These are phyloP conservation scores for Bruchidius siliquastri DNA, from an alignment of 2,888 invertebrate species.

Conservation along the genomic window DNA sequence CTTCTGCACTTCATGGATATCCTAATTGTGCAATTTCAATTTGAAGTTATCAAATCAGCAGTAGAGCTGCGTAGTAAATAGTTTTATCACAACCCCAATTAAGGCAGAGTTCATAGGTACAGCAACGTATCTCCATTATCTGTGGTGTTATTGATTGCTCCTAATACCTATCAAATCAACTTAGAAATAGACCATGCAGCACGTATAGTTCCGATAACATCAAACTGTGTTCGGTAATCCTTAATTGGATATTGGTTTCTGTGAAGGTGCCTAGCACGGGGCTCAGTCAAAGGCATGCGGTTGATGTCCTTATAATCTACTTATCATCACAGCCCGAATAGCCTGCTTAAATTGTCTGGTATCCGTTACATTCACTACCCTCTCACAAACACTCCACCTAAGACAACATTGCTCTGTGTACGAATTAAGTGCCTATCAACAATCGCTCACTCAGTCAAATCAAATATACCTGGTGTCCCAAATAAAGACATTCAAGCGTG, in stretches of 20 bases:
- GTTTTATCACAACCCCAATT: too few species aligned
- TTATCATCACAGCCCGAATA: conserved; percentile 19
- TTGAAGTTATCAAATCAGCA: too few species aligned
- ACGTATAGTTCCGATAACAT: conserved; percentile 29
- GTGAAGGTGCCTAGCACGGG: conserved; percentile 30
- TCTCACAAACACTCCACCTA: not conserved
- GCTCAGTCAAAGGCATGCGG: conserved; percentile 23
- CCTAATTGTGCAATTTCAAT: too few species aligned
- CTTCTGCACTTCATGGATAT: too few species aligned
- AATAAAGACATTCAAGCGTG: not conserved
- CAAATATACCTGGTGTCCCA: not conserved
- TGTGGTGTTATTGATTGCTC: conserved; percentile 7
- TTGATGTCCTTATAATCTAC: conserved; percentile 21
- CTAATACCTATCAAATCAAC: conserved; percentile 9
- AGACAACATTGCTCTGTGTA: not conserved
- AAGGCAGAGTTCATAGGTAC: too few species aligned
- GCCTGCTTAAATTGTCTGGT: conserved; percentile 2
- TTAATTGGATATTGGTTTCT: conserved; percentile 34
- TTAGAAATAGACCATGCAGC: conserved; percentile 12
- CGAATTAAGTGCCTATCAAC: not conserved
- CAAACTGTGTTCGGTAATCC: conserved; percentile 30
- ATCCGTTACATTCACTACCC: conserved; percentile 1
- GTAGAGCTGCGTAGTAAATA: too few species aligned
- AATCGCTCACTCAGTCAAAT: not conserved
- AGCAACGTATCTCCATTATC: not conserved